Percentiles rank a stretch among this genome's conserved stretches.
Conservation (phyloP, 2,888 invertebrate genomes). For the Lacanobia oleracea region DNA sequence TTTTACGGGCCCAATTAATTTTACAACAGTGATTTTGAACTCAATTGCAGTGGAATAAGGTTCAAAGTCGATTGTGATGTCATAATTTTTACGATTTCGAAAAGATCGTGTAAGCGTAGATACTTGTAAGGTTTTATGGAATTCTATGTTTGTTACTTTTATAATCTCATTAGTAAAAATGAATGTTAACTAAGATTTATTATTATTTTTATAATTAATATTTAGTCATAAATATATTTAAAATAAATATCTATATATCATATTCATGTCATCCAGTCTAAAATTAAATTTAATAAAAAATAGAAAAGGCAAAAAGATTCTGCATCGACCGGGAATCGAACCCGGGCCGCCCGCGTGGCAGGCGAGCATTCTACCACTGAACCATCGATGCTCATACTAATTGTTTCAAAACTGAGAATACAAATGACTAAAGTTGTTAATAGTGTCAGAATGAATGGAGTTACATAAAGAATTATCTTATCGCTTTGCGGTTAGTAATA, state of each 20-base stretch:
- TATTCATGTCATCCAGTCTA: too few relatives aligned
- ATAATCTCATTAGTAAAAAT: too few relatives aligned
- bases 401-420: fast-evolving
- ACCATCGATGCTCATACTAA: constrained; percentile 85
- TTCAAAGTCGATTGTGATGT: neutral
- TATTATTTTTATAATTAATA: too few relatives aligned
- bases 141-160: constrained; percentile 20
- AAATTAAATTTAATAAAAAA: too few relatives aligned
- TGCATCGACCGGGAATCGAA: constrained; percentile 88
- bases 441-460: neutral
- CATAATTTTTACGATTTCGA: constrained; percentile 27
- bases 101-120: constrained; percentile 18
- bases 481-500: neutral
- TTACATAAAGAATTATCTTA: neutral
- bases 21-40: neutral
- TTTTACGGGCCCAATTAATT: constrained; percentile 27
- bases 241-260: too few relatives aligned
- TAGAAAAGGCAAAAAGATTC: constrained; percentile 53
- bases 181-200: too few relatives aligned
- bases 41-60: fast-evolving
- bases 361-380: constrained; percentile 91
- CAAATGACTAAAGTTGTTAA: fast-evolving
- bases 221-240: too few relatives aligned
- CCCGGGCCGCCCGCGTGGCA: constrained; percentile 89
- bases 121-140: constrained; percentile 26